These are phyloP conservation scores for Prietella phreatophila DNA, from an alignment of 2,113 vertebrate genomes.

Conservation along the genomic window DNA sequence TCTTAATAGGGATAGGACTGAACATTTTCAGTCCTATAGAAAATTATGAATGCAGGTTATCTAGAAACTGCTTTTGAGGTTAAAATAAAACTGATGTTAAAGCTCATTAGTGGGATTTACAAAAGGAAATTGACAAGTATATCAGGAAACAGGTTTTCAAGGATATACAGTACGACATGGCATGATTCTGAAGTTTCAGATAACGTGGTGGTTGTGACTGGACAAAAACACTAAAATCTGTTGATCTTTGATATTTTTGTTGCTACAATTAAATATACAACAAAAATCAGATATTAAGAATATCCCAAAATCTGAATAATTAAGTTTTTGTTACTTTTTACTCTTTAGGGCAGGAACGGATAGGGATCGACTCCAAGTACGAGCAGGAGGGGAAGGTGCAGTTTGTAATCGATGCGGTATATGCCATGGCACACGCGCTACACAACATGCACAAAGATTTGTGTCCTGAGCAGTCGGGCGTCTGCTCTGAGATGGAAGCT, in stretches of 20 bases:
- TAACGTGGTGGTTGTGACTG: background rate
- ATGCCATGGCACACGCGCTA: constrained; percentile 91
- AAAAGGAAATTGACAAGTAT: background rate
- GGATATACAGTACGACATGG: background rate
- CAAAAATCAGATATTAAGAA: background rate
- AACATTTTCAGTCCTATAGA: background rate
- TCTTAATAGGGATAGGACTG: background rate
- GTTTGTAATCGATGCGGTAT: constrained; percentile 93
- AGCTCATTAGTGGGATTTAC: background rate
- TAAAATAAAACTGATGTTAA: background rate
- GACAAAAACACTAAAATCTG: background rate
- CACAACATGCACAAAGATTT: constrained; percentile 94
- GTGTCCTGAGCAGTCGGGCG: constrained; percentile 80
- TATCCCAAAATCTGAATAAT: background rate
- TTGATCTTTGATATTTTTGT: background rate
- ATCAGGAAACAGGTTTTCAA: background rate
- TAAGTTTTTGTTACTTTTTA: constrained; percentile 28
- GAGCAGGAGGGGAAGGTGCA: constrained; percentile 97
- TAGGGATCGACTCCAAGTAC: constrained; percentile 87
- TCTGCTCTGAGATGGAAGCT: constrained; percentile 88
- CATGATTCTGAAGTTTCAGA: background rate
- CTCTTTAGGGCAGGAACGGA: constrained; percentile 86
- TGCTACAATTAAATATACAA: background rate
- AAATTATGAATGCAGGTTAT: too few species aligned
- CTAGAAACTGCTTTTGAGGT: background rate